A percentile compares a stretch with the other conserved stretches of the same genome.
Conservation (phyloP, 2,113 vertebrate genomes). For the Maccullochella peelii region DNA sequence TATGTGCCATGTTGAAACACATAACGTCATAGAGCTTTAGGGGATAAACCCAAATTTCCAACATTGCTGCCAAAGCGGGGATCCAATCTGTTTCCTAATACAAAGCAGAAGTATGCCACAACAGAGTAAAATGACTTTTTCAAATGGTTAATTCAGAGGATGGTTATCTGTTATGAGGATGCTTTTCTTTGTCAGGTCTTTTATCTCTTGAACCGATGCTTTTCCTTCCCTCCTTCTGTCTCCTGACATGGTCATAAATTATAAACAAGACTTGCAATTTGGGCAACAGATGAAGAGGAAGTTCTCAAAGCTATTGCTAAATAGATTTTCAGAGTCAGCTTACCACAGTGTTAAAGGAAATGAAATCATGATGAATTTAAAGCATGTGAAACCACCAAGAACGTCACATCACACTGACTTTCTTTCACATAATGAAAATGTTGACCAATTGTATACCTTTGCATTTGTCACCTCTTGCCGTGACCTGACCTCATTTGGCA, state of each 20-base stretch:
- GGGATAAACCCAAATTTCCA: background rate
- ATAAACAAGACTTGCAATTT: background rate
- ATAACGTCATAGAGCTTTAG: background rate
- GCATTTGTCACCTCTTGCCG: too few species aligned
- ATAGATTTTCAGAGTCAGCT: background rate
- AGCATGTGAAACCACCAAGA: background rate
- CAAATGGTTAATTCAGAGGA: background rate
- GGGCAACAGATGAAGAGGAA: background rate
- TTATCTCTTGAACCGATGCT: background rate
- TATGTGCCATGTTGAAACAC: background rate
- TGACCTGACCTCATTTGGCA: too few species aligned
- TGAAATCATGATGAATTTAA: background rate
- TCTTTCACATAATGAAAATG: too few species aligned
- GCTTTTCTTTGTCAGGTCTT: background rate
- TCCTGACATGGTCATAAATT: background rate
- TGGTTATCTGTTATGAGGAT: background rate
- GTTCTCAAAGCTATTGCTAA: background rate
- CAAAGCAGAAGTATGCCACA: background rate
- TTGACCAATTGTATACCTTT: too few species aligned
- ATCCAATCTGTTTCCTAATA: background rate
- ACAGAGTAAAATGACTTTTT: background rate
- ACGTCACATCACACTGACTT: too few species aligned
- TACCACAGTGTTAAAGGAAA: background rate
- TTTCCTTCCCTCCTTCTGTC: background rate
- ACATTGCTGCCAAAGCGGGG: background rate